Conservation (phyloP, 2,113 vertebrate species). For the Marmota flaviventris region DNA sequence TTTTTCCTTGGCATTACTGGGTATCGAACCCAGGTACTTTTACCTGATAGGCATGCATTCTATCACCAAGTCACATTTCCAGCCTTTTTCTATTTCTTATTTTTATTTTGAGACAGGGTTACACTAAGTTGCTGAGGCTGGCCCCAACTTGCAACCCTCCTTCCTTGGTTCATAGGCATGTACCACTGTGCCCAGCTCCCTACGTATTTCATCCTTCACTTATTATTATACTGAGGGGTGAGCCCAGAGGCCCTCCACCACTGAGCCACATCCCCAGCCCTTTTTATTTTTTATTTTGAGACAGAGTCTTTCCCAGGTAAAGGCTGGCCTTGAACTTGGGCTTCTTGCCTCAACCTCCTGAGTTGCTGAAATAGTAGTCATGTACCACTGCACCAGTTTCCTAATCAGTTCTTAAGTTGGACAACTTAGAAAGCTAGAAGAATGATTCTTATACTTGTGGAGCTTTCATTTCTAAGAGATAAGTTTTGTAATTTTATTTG, state of each 20-base stretch:
- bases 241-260: no score
- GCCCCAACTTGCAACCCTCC: no score
- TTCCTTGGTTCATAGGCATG: background rate
- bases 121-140: background rate
- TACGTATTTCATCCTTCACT: no score
- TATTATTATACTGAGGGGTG: no score
- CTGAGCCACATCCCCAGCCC: background rate
- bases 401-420: background rate
- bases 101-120: background rate
- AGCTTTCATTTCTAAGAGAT: conserved; percentile 13
- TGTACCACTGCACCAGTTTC: no score
- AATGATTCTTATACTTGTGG: background rate
- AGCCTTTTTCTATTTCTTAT: background rate
- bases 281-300: background rate
- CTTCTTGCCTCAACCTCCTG: background rate
- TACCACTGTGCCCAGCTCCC: no score
- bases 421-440: background rate
- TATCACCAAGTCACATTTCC: background rate
- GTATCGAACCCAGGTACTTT: background rate
- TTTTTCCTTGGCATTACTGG: background rate
- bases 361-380: background rate
- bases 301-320: background rate
- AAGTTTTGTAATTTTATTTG: background rate
- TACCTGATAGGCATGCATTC: background rate
- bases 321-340: background rate